Conservation (phyloP, 2,888 invertebrate species). For the Drosophila nr. perissopoda region DNA sequence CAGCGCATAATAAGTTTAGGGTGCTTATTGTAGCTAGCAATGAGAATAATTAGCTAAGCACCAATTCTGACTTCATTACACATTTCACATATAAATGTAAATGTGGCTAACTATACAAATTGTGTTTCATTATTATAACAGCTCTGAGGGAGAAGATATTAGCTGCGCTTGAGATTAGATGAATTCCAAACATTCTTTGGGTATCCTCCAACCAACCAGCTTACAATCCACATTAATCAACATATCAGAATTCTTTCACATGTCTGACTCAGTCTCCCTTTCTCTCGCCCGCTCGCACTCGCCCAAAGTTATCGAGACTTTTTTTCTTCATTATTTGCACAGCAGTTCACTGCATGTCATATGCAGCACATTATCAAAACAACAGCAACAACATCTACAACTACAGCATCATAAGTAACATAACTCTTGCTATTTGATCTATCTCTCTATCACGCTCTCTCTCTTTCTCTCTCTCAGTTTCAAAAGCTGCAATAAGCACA, state of each 20-base stretch:
- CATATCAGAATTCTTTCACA: constrained; percentile 7
- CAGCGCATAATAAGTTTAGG: constrained; percentile 8
- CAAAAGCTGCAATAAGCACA: constrained; percentile 14
- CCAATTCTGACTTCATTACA: constrained; percentile 16
- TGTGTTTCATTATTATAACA: not conserved
- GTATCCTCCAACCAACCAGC: not conserved
- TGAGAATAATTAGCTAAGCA: constrained; percentile 14
- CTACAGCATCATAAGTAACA: constrained; percentile 18
- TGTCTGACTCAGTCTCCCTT: not conserved
- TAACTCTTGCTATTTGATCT: constrained; percentile 39
- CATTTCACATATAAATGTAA: not conserved
- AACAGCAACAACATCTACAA: constrained; percentile 8
- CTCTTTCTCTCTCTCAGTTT: not conserved
- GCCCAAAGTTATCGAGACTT: constrained; percentile 16
- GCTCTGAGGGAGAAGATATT: not conserved
- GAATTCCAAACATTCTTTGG: not conserved
- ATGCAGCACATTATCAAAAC: constrained; percentile 42
- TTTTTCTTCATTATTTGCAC: constrained; percentile 37
- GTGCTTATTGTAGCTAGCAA: constrained; percentile 4
- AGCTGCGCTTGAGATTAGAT: not conserved
- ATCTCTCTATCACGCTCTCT: not conserved
- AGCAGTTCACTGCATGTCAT: constrained; percentile 46
- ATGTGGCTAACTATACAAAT: not conserved
- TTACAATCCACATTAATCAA: constrained; percentile 15
- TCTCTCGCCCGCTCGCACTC: constrained; percentile 23